Evolutionary conservation across 2,113 vertebrate species (phyloP), one percentile per base, ranked within the genome.

Genomic region (Ailurus styani): DNA sequence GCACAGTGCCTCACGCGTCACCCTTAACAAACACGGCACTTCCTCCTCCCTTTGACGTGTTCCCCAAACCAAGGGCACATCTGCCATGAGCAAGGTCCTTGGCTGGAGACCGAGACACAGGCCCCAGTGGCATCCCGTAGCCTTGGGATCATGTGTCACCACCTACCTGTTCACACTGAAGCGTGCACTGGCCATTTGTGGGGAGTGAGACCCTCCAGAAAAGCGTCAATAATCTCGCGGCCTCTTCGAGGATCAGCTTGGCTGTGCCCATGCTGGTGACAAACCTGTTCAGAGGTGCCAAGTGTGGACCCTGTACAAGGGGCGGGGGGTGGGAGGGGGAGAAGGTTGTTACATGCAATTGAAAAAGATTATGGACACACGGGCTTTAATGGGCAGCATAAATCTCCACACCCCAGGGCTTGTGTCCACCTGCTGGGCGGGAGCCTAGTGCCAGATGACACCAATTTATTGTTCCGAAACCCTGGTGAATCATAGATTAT

Each of bases 141-240:
- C 62, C 91, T 70, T 68, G 8, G 20, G 57, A 11, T 8, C 70
- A 1, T 0, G 3, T 34, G 29, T 60, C 29, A 7, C 40, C 68
- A 5, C 96, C 40, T 98, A 99, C 99, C 99, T 99, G 98, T 27
- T 97, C 57, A 20, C 97, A 96, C 45, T 90, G 98, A 40, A 94
- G 40, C 4, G 97, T 12, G 45, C 97, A 95, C 25, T 97, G 98
- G 81, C 81, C 87, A 1, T 97, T 81, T 4, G 98, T 93, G 0
- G 99, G 99, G 42, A 99, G 93, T 1, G 99, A 99, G 88, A 99
- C 99, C 98, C 99, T 99, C 99, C 99, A 99, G 96, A 99, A 97
- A 37, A 99, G 99, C 25, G 99, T 99, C 97, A 99, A 98, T 25
- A 99, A 98, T 21, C 98, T 98, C 0, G 98, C 98, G 0, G 99